Evolutionary conservation across 2,797 vertebrate genomes (phyloP).

Genomic region (Carapus acus): DNA sequence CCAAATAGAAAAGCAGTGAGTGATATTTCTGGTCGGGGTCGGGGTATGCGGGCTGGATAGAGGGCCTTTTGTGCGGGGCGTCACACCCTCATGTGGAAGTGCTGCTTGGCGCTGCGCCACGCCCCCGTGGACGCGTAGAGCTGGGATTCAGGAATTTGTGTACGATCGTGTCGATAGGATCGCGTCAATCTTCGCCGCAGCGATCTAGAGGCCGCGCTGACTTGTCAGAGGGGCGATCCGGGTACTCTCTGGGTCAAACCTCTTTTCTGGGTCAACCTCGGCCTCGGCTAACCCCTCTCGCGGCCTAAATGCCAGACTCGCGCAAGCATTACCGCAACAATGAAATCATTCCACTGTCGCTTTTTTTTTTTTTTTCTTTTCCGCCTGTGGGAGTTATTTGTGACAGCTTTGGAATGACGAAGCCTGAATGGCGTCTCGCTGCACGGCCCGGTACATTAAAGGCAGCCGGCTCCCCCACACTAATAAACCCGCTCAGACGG

Average conservation of each 20-base stretch:
- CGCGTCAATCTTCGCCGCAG: slow-evolving; percentile 32
- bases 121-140: slow-evolving; percentile 29
- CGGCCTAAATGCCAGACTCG: background rate
- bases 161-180: slow-evolving; percentile 33
- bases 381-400: background rate
- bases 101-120: slow-evolving; percentile 47
- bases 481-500: slow-evolving; percentile 59
- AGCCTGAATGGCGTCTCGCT: slow-evolving; percentile 27
- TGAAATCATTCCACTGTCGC: slow-evolving; percentile 2
- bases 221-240: slow-evolving; percentile 4
- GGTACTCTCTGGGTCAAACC: slow-evolving; percentile 8
- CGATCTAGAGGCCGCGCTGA: slow-evolving; percentile 12
- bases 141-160: slow-evolving; percentile 47
- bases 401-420: slow-evolving; percentile 1
- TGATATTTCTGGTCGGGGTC: slow-evolving; percentile 53
- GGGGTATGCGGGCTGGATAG: slow-evolving; percentile 38
- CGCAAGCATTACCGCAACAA: too few species aligned
- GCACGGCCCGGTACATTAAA: slow-evolving; percentile 43
- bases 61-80: slow-evolving; percentile 61
- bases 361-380: background rate
- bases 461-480: slow-evolving; percentile 37
- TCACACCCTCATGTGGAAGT: slow-evolving; percentile 60
- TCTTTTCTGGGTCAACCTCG: slow-evolving; percentile 10
- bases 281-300: background rate
- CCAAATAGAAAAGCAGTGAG: slow-evolving; percentile 55